Conservation (phyloP, 2,113 vertebrate species). For the Onychostoma macrolepis region DNA sequence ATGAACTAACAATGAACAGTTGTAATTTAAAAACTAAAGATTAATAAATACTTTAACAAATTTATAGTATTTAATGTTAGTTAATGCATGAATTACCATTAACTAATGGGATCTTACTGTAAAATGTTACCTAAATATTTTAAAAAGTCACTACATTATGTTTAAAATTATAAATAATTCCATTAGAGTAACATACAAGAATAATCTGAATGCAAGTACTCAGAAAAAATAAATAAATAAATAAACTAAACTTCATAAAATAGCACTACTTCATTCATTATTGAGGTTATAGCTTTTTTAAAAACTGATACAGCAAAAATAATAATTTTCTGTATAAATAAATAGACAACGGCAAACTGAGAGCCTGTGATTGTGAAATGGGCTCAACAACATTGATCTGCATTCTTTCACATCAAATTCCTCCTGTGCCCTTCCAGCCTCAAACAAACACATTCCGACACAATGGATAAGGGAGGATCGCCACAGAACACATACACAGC, state of each 20-base stretch:
- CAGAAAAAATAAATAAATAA: neutral
- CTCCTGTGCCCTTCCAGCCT: conserved; percentile 41
- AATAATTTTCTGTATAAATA: neutral
- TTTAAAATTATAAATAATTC: neutral
- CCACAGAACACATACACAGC: neutral
- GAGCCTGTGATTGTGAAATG: neutral
- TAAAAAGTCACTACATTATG: neutral
- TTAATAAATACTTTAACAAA: neutral
- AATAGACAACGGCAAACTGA: neutral
- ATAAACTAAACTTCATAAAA: neutral
- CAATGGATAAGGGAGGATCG: conserved; percentile 34
- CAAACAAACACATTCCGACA: conserved; percentile 52
- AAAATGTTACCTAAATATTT: neutral
- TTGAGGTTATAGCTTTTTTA: neutral
- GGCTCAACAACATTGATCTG: neutral
- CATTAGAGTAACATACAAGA: neutral
- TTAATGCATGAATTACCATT: neutral
- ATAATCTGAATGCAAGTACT: neutral
- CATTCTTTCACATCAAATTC: conserved; percentile 41
- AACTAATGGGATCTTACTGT: neutral
- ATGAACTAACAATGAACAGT: neutral
- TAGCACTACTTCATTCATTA: neutral
- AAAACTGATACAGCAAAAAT: neutral
- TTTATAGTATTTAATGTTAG: neutral
- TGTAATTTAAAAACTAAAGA: neutral